Evolutionary conservation across 2,888 invertebrate species (phyloP), one percentile per base, ranked within the genome.

Genomic region (Phyllotreta cruciferae): DNA sequence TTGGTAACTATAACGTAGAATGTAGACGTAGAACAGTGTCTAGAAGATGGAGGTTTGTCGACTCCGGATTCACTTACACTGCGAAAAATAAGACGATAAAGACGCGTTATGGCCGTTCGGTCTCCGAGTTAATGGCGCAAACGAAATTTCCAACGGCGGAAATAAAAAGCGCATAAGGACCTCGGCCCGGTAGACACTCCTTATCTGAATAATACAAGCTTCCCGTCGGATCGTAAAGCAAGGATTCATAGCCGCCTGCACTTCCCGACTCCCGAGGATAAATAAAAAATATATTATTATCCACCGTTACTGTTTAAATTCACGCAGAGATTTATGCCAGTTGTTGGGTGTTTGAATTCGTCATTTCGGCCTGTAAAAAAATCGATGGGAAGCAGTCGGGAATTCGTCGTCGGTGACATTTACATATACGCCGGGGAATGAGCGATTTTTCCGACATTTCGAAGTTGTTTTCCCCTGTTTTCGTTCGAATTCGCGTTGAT

Each of bases 371-470:
- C 1, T 24, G 4, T 24, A 24, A 24, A 24, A 37, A 11, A 52
- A 36, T 50, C 50, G 34, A 34, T 47, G 58, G 58, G 24, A 24
- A 24, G 24, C 4, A 24, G 24, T 24, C 24, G 24, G 4, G 24
- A 24, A 24, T 24, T 24, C 24, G 24, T 24, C 24, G 24, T 4
- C 24, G 13, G 60, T 60, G 61, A 63, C 66, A 63, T 44, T 56
- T 64, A 61, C 60, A 70, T 62, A 67, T 24, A 67, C 66, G 62
- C 52, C 62, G 56, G 60, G 68, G 65, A 64, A 55, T 60, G 49
- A 66, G 65, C 64, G 68, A 68, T 70, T 70, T 67, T 56, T 68
- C 63, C 66, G 68, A 55, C 68, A 67, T 70, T 67, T 65, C 24
- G 45, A 44, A 63, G 64, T 49, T 24, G 24, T 35, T 62, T 66